Conservation (phyloP, 2,113 vertebrate species). For the Psittacus erithacus region DNA sequence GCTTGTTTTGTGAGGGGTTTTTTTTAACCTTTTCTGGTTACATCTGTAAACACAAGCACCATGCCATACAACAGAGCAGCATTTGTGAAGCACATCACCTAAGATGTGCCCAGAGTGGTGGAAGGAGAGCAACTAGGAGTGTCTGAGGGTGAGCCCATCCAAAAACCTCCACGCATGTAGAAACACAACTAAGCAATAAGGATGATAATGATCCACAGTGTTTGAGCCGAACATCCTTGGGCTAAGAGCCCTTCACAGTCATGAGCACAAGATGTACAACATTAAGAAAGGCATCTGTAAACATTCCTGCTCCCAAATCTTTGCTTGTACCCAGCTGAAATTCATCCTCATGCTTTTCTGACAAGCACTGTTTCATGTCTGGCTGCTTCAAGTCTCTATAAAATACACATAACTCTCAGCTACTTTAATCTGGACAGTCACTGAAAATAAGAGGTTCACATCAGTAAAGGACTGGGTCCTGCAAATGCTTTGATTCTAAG, state of each 20-base stretch:
- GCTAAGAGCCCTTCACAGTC: background rate
- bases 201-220: background rate
- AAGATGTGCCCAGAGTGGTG: background rate
- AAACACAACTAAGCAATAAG: background rate
- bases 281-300: background rate
- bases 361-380: background rate
- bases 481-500: background rate
- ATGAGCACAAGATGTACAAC: background rate
- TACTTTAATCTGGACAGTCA: background rate
- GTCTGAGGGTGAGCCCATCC: background rate
- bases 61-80: background rate
- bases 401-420: background rate
- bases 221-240: background rate
- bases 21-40: background rate
- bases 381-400: background rate
- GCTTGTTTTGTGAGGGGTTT: background rate
- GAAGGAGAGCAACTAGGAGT: background rate
- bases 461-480: background rate
- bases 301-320: background rate
- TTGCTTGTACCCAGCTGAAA: background rate
- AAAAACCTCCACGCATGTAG: fast-evolving
- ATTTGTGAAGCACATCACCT: background rate
- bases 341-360: background rate
- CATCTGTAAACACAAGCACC: background rate
- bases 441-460: background rate